Evolutionary conservation across 2,888 invertebrate genomes (phyloP).

Genomic region (Leptura quadrifasciata): DNA sequence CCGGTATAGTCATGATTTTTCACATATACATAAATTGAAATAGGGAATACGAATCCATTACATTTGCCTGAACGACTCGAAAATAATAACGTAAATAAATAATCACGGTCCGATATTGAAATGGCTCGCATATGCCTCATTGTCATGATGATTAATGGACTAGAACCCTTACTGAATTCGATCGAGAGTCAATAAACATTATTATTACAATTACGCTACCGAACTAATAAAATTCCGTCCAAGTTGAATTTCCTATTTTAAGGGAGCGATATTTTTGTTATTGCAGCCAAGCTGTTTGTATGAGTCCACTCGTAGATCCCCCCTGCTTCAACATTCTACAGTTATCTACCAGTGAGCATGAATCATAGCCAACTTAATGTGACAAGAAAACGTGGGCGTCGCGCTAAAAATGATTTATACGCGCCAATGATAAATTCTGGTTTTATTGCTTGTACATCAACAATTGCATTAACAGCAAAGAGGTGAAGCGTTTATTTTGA

Average conservation of each 20-base stretch:
- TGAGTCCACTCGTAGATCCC: background rate
- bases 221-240: conserved; percentile 13
- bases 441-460: conserved; percentile 53
- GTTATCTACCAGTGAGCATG: conserved; percentile 42
- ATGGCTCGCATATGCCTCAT: conserved; percentile 18
- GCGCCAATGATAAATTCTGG: conserved; percentile 48
- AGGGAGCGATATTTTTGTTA: conserved; percentile 24
- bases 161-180: conserved; percentile 27
- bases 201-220: conserved; percentile 26
- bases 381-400: conserved; percentile 54
- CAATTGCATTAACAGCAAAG: conserved; percentile 48
- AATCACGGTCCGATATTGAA: conserved; percentile 30
- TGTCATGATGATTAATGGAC: conserved; percentile 34
- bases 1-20: too few species aligned
- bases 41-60: background rate
- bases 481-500: conserved; percentile 25
- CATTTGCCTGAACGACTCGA: background rate
- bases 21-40: too few species aligned
- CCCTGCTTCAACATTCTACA: conserved; percentile 27
- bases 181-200: conserved; percentile 29
- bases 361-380: conserved; percentile 55
- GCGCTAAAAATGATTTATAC: conserved; percentile 51
- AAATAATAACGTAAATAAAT: conserved; percentile 22
- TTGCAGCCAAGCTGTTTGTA: background rate
- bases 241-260: conserved; percentile 10